These are phyloP conservation scores for Cecidostiba fungosa DNA, from an alignment of 2,888 invertebrate genomes.

Conservation along the genomic window DNA sequence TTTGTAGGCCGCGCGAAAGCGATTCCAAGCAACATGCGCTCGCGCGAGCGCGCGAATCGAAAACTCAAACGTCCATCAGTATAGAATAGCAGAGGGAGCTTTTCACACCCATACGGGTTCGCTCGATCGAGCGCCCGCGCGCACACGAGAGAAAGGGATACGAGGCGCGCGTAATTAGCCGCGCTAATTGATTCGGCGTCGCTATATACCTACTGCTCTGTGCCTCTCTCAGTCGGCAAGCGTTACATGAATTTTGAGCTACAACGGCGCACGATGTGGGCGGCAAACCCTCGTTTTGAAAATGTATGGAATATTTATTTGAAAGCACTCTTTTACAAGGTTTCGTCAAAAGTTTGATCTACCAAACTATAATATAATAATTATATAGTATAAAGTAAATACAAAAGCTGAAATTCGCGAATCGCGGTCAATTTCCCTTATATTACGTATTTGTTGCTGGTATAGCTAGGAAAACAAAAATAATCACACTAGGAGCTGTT, in stretches of 20 bases:
- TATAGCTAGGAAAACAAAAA: too few species aligned
- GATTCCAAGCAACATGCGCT: neutral
- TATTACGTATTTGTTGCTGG: too few species aligned
- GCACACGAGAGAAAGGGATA: neutral
- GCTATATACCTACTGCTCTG: neutral
- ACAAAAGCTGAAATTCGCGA: too few species aligned
- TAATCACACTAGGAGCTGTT: too few species aligned
- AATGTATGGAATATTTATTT: too few species aligned
- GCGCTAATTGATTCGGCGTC: conserved; percentile 64
- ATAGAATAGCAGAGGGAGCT: conserved; percentile 2
- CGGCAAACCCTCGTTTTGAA: too few species aligned
- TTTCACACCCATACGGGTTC: conserved; percentile 44
- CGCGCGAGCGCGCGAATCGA: conserved; percentile 2
- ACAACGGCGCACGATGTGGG: neutral
- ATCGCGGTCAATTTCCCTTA: too few species aligned
- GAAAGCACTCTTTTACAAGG: too few species aligned
- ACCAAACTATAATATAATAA: too few species aligned
- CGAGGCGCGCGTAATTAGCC: conserved; percentile 64
- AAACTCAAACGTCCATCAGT: conserved; percentile 46
- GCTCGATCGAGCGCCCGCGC: neutral
- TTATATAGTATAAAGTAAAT: too few species aligned
- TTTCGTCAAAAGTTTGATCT: too few species aligned
- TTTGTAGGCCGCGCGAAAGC: conserved; percentile 17
- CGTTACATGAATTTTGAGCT: neutral
- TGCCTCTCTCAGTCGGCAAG: neutral